These are phyloP conservation scores for Galaxea fascicularis DNA, from an alignment of 92 coral and sea anemone genomes.

Conservation along the genomic window DNA sequence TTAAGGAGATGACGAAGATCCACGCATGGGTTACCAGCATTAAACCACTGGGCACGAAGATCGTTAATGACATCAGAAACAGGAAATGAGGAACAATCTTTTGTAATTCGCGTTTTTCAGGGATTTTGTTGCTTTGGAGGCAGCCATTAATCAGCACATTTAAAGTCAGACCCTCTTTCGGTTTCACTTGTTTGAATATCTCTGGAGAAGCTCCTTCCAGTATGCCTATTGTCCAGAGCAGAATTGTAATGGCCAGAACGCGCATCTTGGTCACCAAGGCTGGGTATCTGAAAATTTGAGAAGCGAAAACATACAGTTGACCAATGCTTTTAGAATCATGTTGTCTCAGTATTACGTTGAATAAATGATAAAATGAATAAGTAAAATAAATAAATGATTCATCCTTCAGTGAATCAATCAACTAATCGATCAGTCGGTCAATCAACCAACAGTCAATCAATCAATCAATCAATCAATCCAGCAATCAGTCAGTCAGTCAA, in stretches of 20 bases:
- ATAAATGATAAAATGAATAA: too few species aligned
- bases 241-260: not conserved
- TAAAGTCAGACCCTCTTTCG: not conserved
- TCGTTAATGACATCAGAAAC: slow-evolving; percentile 4
- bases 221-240: slow-evolving; percentile 25
- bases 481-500: too few species aligned
- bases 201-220: slow-evolving; percentile 17
- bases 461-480: too few species aligned
- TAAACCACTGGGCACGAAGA: slow-evolving; percentile 36
- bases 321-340: not conserved
- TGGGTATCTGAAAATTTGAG: slow-evolving; percentile 5
- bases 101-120: not conserved
- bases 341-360: too few species aligned
- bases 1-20: slow-evolving; percentile 26
- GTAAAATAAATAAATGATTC: too few species aligned
- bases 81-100: slow-evolving; percentile 21
- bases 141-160: slow-evolving; percentile 21
- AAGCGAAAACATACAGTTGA: not conserved
- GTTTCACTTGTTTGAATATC: not conserved
- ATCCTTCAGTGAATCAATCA: too few species aligned
- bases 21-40: slow-evolving; percentile 43
- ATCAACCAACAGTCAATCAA: too few species aligned
- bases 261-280: slow-evolving; percentile 23
- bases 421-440: not conserved
- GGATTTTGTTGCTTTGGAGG: slow-evolving; percentile 17